Conservation (phyloP, 1,140 invertebrate species). For the Scaptomyza hsui region DNA sequence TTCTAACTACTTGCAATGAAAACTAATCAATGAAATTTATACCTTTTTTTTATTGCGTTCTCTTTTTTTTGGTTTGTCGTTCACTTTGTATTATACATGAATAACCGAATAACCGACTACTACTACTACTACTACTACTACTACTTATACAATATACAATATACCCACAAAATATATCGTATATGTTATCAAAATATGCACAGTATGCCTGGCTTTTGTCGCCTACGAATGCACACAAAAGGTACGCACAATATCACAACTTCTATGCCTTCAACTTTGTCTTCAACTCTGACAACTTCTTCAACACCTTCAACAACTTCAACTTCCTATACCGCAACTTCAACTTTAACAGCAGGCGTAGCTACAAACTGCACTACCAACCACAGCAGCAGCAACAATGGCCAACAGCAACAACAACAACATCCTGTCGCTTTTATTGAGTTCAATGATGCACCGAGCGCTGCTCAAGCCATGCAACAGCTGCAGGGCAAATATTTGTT, state of each 20-base stretch:
- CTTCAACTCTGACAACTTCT: conserved; percentile 62
- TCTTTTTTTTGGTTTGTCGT: conserved; percentile 55
- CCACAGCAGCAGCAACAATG: conserved; percentile 44
- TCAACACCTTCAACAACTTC: conserved; percentile 25
- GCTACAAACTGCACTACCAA: conserved; percentile 24
- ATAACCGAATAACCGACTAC: conserved; percentile 56
- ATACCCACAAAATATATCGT: background rate
- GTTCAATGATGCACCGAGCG: conserved; percentile 95
- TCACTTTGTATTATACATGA: conserved; percentile 74
- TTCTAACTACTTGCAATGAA: conserved; percentile 24
- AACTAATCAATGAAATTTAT: conserved; percentile 38
- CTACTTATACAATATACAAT: conserved; percentile 11
- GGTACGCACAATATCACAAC: conserved; percentile 87
- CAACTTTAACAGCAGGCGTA: conserved; percentile 29
- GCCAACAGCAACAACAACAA: conserved; percentile 42
- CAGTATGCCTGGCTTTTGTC: conserved; percentile 98
- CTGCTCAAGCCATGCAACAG: conserved; percentile 94
- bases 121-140: conserved; percentile 18
- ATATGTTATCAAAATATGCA: conserved; percentile 82
- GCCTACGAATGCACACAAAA: conserved; percentile 98
- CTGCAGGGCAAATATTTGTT: conserved; percentile 97
- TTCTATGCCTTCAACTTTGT: conserved; percentile 82
- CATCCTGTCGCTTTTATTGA: conserved; percentile 97
- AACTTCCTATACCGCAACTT: conserved; percentile 50
- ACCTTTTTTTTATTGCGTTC: conserved; percentile 37